Percentiles rank a stretch among this genome's conserved stretches.
Conservation (phyloP, 2,113 vertebrate species). For the Cryptotis parvus region DNA sequence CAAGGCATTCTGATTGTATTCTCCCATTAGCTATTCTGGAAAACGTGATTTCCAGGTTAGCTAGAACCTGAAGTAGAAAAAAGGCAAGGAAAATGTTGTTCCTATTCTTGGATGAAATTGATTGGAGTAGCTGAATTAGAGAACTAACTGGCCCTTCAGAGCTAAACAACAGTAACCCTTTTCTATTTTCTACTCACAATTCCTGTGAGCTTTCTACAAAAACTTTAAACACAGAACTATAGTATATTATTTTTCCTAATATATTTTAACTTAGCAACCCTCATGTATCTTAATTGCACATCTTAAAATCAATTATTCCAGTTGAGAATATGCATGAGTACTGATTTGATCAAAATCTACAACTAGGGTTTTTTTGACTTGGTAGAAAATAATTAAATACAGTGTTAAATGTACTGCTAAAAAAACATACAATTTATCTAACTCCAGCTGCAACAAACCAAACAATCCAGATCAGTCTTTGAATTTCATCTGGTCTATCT, state of each 20-base stretch:
- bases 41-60: conserved; percentile 35
- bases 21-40: not conserved
- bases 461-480: too few species aligned
- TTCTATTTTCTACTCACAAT: too few species aligned
- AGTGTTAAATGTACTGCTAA: not conserved
- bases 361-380: not conserved
- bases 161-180: too few species aligned
- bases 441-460: not conserved
- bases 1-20: conserved; percentile 7
- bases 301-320: conserved; percentile 25
- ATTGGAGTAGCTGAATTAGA: too few species aligned
- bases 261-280: not conserved
- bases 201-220: not conserved
- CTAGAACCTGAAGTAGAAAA: not conserved
- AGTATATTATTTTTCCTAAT: conserved; percentile 38
- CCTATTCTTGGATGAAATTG: not conserved
- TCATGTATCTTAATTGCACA: conserved; percentile 4
- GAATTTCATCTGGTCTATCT: too few species aligned
- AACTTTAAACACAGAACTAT: conserved; percentile 10
- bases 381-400: not conserved
- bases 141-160: too few species aligned
- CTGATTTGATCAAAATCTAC: not conserved
- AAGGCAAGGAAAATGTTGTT: not conserved
- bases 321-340: too few species aligned
- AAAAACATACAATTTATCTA: not conserved